Evolutionary conservation across 2,113 vertebrate species (phyloP), one percentile per base, ranked within the genome.

Genomic region (Apteryx mantelli): DNA sequence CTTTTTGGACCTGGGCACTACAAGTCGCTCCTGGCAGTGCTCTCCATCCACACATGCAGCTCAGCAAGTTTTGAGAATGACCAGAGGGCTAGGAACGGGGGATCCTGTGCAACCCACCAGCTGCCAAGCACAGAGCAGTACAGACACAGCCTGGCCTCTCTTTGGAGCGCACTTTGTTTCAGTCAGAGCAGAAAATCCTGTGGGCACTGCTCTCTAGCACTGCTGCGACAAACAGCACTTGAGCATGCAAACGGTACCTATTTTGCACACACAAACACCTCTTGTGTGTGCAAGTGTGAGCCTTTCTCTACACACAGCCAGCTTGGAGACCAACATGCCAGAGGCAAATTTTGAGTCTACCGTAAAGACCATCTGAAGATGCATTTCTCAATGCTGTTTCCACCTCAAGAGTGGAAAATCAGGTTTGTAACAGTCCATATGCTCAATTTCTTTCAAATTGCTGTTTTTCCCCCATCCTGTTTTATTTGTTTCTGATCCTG

Each of bases 21-120:
- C 81, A 73, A 70, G 69, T 63, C 24, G 40, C 88, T 15, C 44
- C 44, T 10, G 48, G 4, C 34, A 22, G 16, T 1, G 46, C 24
- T 12, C 76, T 36, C 53, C 20, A 18, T 21, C 69, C 1, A 1
- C 1, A 34, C 11, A 1, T 7, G 2, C 83, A 53, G 66, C 38
- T 42, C 3, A 38, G 36, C 40, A 22, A 64, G 73, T 50, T 46
- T 52, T 1, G 4, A 73, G 58, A 53, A 32, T 30, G 44, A 56
- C 50, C 38, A 9, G 0, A 0, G 42, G 44, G 44, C 44, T 16
- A 15, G 44, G 44, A 46, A 56, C 12, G 55, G 55, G 11, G 44
- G 60, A 50, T 19, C 26, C 64, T 25, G 26, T 2, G 3, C 40
- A 44, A 68, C 42, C 58, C 60, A 50, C 3, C 74, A 60, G 44